Evolutionary conservation across 1,140 invertebrate species (phyloP).

Genomic region (Parasteatoda tepidariorum): DNA sequence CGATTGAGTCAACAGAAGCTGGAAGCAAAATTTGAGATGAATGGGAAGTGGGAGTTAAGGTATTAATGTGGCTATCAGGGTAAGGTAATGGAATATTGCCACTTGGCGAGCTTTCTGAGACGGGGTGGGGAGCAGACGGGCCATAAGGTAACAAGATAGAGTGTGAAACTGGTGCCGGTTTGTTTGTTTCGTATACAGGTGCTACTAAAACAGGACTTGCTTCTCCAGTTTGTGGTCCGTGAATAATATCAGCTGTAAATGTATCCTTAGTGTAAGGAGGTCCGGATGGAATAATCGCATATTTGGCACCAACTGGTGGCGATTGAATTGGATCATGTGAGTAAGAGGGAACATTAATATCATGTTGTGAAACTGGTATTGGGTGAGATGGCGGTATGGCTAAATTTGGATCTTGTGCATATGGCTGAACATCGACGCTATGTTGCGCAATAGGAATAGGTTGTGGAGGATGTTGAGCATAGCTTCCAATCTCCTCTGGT

Average conservation of each 20-base stretch:
- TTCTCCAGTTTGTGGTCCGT: background rate
- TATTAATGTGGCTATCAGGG: no score
- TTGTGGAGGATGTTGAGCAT: background rate
- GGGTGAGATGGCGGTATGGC: background rate
- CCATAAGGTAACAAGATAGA: background rate
- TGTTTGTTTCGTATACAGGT: background rate
- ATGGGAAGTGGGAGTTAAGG: no score
- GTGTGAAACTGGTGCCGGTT: background rate
- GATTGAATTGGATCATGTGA: background rate
- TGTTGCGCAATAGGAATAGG: background rate
- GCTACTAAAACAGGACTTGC: background rate
- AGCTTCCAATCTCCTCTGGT: background rate
- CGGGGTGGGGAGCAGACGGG: background rate
- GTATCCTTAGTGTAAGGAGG: conserved; percentile 10
- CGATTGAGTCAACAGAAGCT: no score
- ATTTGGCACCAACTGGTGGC: background rate
- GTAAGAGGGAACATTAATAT: background rate
- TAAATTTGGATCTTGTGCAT: background rate
- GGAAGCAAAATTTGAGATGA: no score
- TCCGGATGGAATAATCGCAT: background rate
- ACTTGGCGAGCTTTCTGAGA: background rate
- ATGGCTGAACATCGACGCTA: background rate
- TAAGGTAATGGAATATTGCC: background rate
- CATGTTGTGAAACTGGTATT: background rate
- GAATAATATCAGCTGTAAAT: conserved; percentile 25